phyloP scores from a whole-genome alignment of 2,113 vertebrate genomes.

The Brachyhypopomus occidentalis region DNA sequence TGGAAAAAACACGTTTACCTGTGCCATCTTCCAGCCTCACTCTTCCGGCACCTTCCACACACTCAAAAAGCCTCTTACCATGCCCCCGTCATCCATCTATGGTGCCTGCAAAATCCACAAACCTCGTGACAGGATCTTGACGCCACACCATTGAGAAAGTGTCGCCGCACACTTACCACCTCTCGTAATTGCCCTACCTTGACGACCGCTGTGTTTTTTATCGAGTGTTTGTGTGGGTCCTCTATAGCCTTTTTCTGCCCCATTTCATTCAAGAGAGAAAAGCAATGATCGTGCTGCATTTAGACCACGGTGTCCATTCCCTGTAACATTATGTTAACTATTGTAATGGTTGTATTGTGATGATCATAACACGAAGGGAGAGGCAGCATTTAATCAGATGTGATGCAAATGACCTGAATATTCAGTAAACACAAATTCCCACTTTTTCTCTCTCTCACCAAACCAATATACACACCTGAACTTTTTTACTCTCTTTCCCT shows the following conservation, averaged over 20 bases:
- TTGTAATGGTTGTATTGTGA: constrained; percentile 42
- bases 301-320: constrained; percentile 14
- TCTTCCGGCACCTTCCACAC: not conserved
- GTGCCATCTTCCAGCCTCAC: not conserved
- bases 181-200: constrained; percentile 23
- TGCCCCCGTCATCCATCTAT: not conserved
- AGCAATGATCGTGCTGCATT: constrained; percentile 13
- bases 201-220: constrained; percentile 31
- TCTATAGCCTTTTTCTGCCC: constrained; percentile 47
- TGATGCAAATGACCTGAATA: constrained; percentile 7
- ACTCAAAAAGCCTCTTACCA: not conserved
- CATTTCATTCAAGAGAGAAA: constrained; percentile 39
- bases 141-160: not conserved
- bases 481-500: no score
- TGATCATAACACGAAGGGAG: constrained; percentile 44
- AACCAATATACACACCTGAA: not conserved
- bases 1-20: not conserved
- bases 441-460: not conserved
- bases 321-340: constrained; percentile 54
- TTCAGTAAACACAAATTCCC: not conserved
- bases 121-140: not conserved
- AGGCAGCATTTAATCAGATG: constrained; percentile 56
- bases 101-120: not conserved
- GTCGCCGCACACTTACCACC: not conserved
- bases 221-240: constrained; percentile 10